phyloP scores from a whole-genome alignment of 2,113 vertebrate species.

The Macrotus californicus region DNA sequence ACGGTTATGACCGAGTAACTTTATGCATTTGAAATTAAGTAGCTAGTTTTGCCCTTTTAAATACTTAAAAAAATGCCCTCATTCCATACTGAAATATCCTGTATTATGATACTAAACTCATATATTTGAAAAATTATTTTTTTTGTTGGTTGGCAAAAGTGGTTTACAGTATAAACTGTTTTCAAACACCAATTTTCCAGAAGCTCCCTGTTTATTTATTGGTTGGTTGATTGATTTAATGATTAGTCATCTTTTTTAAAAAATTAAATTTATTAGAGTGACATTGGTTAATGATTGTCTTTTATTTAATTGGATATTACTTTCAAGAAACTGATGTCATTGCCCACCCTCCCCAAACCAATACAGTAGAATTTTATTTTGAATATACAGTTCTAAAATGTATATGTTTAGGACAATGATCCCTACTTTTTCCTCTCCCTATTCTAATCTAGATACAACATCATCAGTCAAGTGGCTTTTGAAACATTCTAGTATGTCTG shows the following conservation, averaged over 20 bases:
- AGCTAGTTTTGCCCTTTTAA: background rate
- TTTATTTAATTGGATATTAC: constrained; percentile 39
- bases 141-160: background rate
- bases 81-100: background rate
- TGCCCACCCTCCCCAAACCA: background rate
- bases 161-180: background rate
- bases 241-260: background rate
- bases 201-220: background rate
- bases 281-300: background rate
- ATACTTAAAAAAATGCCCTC: background rate
- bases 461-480: background rate
- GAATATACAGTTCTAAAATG: background rate
- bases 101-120: background rate
- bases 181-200: constrained; percentile 33
- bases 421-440: background rate
- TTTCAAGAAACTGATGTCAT: background rate
- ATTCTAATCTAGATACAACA: background rate
- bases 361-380: constrained; percentile 36
- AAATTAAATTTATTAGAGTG: background rate
- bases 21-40: background rate
- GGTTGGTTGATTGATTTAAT: background rate
- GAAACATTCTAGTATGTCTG: background rate
- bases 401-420: background rate
- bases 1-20: background rate
- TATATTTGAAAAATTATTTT: constrained; percentile 19